Evolutionary conservation across 2,888 invertebrate species (phyloP).

Genomic region (Galerucella pusilla): DNA sequence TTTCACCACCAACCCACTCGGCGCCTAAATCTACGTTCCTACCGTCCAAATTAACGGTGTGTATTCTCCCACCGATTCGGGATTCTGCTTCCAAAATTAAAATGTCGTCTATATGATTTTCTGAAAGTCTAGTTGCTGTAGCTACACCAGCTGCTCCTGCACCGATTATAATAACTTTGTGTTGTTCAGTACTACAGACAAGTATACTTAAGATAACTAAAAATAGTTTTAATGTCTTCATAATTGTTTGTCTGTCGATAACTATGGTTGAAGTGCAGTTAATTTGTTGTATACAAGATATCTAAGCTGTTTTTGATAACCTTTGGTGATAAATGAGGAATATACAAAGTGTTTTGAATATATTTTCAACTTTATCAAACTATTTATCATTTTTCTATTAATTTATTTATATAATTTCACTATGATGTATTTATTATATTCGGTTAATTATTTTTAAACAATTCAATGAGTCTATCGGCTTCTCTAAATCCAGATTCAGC

Average conservation of each 20-base stretch:
- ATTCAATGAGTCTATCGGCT: conserved; percentile 59
- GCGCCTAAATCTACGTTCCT: conserved; percentile 57
- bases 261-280: neutral
- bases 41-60: conserved; percentile 51
- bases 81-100: conserved; percentile 63
- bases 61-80: conserved; percentile 48
- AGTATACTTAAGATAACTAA: conserved; percentile 1
- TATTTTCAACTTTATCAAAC: too few relatives aligned
- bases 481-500: conserved; percentile 66
- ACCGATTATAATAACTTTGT: conserved; percentile 33
- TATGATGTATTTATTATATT: neutral
- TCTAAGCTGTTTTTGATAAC: neutral
- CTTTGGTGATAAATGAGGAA: neutral
- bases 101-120: conserved; percentile 66
- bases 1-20: conserved; percentile 62
- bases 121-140: conserved; percentile 66
- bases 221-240: neutral
- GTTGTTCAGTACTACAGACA: neutral
- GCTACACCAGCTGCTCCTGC: conserved; percentile 59
- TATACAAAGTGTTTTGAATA: too few relatives aligned
- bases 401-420: too few relatives aligned
- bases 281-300: neutral
- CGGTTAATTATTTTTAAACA: conserved; percentile 17
- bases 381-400: neutral
- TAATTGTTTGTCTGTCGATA: neutral